Conservation (phyloP, 2,888 invertebrate species). For the Tachina lurida region DNA sequence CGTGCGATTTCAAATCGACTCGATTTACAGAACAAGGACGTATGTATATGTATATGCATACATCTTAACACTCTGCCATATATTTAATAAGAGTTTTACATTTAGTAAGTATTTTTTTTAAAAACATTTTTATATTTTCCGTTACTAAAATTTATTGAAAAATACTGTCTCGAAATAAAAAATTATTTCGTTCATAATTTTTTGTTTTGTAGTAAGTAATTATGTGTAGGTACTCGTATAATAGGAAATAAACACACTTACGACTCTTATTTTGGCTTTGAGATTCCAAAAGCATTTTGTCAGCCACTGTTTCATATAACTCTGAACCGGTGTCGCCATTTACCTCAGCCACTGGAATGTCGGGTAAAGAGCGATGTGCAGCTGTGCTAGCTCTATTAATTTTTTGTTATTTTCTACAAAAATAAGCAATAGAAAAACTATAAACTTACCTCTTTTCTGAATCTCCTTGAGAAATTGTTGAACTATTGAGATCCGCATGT, state of each 20-base stretch:
- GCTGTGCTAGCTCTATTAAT: slow-evolving; percentile 82
- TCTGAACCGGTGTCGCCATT: slow-evolving; percentile 90
- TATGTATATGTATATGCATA: too few relatives aligned
- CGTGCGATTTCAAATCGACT: too few relatives aligned
- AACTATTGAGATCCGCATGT: slow-evolving; percentile 80
- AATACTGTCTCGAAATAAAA: too few relatives aligned
- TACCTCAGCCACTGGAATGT: slow-evolving; percentile 89
- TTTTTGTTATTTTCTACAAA: neutral
- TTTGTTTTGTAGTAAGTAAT: too few relatives aligned
- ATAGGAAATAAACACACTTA: slow-evolving; percentile 72
- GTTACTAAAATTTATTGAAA: too few relatives aligned
- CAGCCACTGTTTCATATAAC: slow-evolving; percentile 92
- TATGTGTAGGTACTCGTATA: neutral
- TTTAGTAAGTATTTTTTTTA: too few relatives aligned
- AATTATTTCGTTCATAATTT: too few relatives aligned
- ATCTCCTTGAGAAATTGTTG: slow-evolving; percentile 81
- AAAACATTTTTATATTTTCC: too few relatives aligned
- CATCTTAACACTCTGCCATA: too few relatives aligned
- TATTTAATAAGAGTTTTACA: too few relatives aligned
- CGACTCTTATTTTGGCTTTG: slow-evolving; percentile 81
- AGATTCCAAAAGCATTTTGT: slow-evolving; percentile 82
- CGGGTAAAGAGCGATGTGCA: slow-evolving; percentile 91
- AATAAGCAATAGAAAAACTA: neutral
- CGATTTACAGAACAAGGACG: too few relatives aligned
- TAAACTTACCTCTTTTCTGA: slow-evolving; percentile 80